These are phyloP conservation scores for Aplochiton taeniatus DNA, from an alignment of 2,797 vertebrate species.

Conservation along the genomic window DNA sequence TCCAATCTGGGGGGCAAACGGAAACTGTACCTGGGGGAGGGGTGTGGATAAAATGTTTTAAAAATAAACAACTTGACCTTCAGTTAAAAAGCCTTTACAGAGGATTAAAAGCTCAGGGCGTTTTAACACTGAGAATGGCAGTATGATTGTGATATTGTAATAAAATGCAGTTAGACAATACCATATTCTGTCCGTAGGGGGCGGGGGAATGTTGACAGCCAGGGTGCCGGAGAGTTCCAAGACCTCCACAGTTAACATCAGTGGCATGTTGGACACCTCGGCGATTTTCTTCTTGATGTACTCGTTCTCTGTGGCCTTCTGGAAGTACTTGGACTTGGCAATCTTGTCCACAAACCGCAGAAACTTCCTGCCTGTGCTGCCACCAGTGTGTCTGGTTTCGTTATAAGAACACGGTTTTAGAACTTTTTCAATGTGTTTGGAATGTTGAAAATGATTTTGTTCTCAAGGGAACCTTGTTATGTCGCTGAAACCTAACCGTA, in stretches of 20 bases:
- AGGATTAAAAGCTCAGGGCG: background rate
- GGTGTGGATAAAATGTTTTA: background rate
- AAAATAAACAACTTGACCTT: slow-evolving; percentile 1
- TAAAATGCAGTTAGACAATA: slow-evolving; percentile 45
- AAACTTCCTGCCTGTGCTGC: slow-evolving; percentile 82
- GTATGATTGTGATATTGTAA: background rate
- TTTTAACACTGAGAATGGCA: background rate
- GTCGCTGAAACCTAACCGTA: too few relatives aligned
- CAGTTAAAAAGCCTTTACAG: background rate
- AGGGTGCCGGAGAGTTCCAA: slow-evolving; percentile 84
- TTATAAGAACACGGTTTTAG: background rate
- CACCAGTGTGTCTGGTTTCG: slow-evolving; percentile 66
- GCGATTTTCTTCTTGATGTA: slow-evolving; percentile 90
- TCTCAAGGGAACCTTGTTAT: too few relatives aligned
- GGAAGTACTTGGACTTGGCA: slow-evolving; percentile 88
- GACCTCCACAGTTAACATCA: slow-evolving; percentile 85
- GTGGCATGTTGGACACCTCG: slow-evolving; percentile 86
- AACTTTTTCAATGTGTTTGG: too few relatives aligned
- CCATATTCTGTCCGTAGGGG: slow-evolving; percentile 88
- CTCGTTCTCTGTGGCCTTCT: slow-evolving; percentile 87
- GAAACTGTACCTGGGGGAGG: slow-evolving; percentile 81
- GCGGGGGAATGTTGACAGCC: slow-evolving; percentile 85
- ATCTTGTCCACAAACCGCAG: slow-evolving; percentile 87
- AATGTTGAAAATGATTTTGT: too few relatives aligned
- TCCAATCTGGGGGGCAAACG: slow-evolving; percentile 81